Conservation (phyloP, 2,113 vertebrate species). For the Phaethon lepturus region DNA sequence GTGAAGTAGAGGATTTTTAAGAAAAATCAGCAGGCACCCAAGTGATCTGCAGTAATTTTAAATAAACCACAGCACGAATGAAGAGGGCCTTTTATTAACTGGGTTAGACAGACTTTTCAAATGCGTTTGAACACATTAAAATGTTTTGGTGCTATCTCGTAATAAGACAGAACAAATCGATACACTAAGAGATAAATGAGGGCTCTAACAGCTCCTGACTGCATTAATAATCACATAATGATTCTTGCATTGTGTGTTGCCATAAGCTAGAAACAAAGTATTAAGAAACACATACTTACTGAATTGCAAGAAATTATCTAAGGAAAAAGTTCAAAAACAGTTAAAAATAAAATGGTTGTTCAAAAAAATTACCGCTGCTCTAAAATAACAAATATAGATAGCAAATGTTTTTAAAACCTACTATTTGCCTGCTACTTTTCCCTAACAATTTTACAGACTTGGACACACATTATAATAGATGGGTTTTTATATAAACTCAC, state of each 20-base stretch:
- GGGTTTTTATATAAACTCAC: too few species aligned
- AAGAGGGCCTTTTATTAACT: not conserved
- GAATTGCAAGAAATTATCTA: not conserved
- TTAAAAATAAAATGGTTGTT: too few species aligned
- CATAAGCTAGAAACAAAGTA: not conserved
- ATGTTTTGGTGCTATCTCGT: not conserved
- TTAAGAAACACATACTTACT: not conserved
- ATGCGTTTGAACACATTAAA: not conserved
- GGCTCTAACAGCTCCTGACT: not conserved
- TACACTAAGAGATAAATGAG: not conserved
- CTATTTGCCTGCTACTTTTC: not conserved
- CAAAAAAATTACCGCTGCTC: not conserved
- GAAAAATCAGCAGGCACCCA: not conserved
- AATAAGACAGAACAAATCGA: not conserved
- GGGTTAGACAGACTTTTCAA: not conserved
- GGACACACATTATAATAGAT: too few species aligned
- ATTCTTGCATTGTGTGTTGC: not conserved
- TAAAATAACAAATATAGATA: not conserved
- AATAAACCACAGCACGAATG: not conserved
- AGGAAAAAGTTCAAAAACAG: not conserved
- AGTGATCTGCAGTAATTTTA: not conserved
- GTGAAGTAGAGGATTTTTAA: not conserved
- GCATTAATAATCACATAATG: not conserved
- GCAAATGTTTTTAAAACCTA: not conserved
- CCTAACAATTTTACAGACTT: not conserved